Percentiles rank a stretch among this genome's conserved stretches.
phyloP scores from a whole-genome alignment of 2,113 vertebrate genomes.

The Rhinolophus ferrumequinum region DNA sequence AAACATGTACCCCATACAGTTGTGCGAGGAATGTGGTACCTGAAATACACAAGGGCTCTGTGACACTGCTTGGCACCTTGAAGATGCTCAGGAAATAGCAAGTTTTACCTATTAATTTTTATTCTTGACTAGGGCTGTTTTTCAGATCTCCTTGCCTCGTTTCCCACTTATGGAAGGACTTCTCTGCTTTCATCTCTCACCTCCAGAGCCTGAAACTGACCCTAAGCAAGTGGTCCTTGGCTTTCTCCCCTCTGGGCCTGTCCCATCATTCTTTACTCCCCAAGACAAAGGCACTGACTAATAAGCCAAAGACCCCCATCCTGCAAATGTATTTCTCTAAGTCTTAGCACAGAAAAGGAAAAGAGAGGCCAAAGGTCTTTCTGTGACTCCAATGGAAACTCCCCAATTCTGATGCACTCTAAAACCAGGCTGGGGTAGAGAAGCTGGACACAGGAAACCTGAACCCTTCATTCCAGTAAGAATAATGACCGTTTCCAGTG shows the following conservation, averaged over 20 bases:
- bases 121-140: constrained; percentile 4
- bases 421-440: background rate
- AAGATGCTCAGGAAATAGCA: background rate
- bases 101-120: background rate
- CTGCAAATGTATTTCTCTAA: background rate
- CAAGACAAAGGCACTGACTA: background rate
- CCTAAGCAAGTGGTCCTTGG: background rate
- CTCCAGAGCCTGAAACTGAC: background rate
- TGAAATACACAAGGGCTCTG: background rate
- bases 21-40: background rate
- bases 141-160: background rate
- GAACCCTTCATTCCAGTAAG: background rate
- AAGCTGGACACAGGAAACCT: background rate
- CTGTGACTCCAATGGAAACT: background rate
- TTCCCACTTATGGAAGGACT: background rate
- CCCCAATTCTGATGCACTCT: background rate
- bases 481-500: background rate
- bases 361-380: background rate
- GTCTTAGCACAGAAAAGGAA: constrained; percentile 18
- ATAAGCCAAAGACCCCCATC: background rate
- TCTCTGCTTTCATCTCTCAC: background rate
- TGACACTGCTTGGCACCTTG: background rate
- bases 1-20: background rate
- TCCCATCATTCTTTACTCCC: background rate
- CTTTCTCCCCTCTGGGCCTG: background rate